Evolutionary conservation across 1,140 invertebrate genomes (phyloP).

Genomic region (Megalonaias nervosa): DNA sequence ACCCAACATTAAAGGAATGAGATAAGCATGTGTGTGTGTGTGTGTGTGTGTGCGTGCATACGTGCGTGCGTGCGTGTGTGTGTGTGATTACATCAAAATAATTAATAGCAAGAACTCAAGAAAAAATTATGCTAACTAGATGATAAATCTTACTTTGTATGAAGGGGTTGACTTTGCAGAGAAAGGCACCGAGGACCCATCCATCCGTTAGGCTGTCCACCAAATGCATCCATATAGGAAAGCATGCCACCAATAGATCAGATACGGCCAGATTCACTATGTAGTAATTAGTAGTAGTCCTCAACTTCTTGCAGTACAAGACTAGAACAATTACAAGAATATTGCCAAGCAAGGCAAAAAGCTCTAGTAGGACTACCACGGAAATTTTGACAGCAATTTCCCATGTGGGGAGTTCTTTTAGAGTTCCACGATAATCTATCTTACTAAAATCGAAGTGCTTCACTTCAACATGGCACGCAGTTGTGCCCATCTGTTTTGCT

Average conservation of each 20-base stretch:
- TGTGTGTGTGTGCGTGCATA: no score
- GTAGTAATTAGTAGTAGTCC: constrained; percentile 86
- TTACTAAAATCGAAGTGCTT: constrained; percentile 24
- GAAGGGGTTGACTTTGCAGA: constrained; percentile 74
- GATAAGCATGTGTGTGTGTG: no score
- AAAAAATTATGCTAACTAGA: no score
- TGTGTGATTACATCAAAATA: no score
- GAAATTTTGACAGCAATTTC: constrained; percentile 57
- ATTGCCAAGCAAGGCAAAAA: constrained; percentile 62
- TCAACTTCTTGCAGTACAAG: constrained; percentile 67
- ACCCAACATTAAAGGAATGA: no score
- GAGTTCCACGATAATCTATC: constrained; percentile 32
- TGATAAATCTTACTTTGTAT: constrained; percentile 70
- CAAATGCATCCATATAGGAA: constrained; percentile 70
- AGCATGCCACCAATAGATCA: constrained; percentile 67
- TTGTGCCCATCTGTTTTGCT: no score
- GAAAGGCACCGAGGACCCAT: constrained; percentile 70
- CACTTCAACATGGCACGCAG: no score
- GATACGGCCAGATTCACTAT: constrained; percentile 89
- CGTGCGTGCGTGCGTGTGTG: no score
- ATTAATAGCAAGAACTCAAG: no score
- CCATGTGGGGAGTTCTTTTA: constrained; percentile 39
- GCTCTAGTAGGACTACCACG: constrained; percentile 44
- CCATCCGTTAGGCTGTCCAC: constrained; percentile 61
- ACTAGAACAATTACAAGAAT: constrained; percentile 60